Evolutionary conservation across 2,888 invertebrate species (phyloP), one percentile per base, ranked within the genome.

Genomic region (Nemoura dubitans): DNA sequence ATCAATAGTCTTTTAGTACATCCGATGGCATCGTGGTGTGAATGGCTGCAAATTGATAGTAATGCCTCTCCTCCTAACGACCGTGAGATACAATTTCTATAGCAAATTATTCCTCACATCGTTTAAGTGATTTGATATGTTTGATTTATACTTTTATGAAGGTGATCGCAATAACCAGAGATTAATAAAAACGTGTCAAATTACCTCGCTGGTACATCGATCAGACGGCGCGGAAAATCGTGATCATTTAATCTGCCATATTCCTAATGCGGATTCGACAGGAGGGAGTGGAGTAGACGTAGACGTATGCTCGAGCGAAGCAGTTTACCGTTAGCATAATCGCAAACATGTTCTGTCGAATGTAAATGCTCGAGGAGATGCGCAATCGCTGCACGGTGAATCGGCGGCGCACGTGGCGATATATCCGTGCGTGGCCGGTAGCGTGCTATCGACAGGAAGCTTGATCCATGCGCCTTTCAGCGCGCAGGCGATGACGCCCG

Each of bases 241-340:
- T 59, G 59, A 59, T 59, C 59, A 59, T 59, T 59, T 59, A 59
- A 59, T 59, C 59, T 59, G 59, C 59, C 59, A 21, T 7, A 59
- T 59, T 7, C 10, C 10, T 7, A 21, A 59, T 10, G 21, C 16
- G 6, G 16, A 59, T 59, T 21, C 59, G 59, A 59, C 59, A 59
- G 14, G 1, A 59, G 59, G 59, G 59, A 59, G 59, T 21, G 59
- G 59, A 36, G 36, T 36, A 6, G 3, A 6, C 5, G 5, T 6
- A 3, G 59, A 3, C 59, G 59, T 59, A 7, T 36, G 59, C 59
- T 3, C 14, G 14, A 14, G n/a, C n/a, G n/a, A n/a, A n/a, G n/a
- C n/a, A n/a, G n/a, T n/a, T n/a, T 59, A 59, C 59, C 59, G 59
- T 59, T 59, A 59, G 59, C 16, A 59, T 59, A 59, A 59, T 59